A percentile compares a stretch with the other conserved stretches of the same genome.
phyloP scores from a whole-genome alignment of 2,888 invertebrate genomes.

The Imbricaverruca yamaguchii region DNA sequence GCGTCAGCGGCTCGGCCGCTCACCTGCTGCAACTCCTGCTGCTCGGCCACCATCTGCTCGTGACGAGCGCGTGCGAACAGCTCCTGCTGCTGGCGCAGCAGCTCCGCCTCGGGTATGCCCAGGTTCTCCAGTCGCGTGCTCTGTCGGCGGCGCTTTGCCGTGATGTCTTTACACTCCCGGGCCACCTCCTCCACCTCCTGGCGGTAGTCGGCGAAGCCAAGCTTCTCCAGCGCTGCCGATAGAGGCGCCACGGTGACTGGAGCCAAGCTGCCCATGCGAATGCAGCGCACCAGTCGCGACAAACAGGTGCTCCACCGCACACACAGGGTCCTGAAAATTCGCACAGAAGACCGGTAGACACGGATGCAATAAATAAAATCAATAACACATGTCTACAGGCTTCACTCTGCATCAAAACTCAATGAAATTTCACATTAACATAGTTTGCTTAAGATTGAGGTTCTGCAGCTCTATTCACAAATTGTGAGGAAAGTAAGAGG shows the following conservation, averaged over 20 bases:
- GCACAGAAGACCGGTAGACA: neutral
- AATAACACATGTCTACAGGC: neutral
- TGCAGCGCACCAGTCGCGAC: neutral
- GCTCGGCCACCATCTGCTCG: constrained; percentile 32
- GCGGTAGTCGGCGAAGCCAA: constrained; percentile 89
- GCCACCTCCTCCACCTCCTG: constrained; percentile 92
- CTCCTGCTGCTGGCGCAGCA: constrained; percentile 92
- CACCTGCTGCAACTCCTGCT: constrained; percentile 31
- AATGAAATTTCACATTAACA: neutral
- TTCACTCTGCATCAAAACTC: neutral
- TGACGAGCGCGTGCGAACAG: constrained; percentile 61
- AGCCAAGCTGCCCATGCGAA: neutral
- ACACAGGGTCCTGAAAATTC: neutral
- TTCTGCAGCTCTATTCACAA: too few species aligned
- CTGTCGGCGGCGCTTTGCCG: constrained; percentile 88
- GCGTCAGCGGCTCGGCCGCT: neutral
- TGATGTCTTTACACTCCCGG: constrained; percentile 91
- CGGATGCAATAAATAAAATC: neutral
- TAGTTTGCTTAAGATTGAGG: too few species aligned
- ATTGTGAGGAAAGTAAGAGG: too few species aligned
- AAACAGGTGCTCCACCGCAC: neutral
- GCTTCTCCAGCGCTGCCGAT: constrained; percentile 66
- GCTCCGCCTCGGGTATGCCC: constrained; percentile 96
- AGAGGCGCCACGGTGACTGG: neutral
- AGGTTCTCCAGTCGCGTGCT: constrained; percentile 94